Evolutionary conservation across 1,140 invertebrate genomes (phyloP).

Genomic region (Solenopsis fugax): DNA sequence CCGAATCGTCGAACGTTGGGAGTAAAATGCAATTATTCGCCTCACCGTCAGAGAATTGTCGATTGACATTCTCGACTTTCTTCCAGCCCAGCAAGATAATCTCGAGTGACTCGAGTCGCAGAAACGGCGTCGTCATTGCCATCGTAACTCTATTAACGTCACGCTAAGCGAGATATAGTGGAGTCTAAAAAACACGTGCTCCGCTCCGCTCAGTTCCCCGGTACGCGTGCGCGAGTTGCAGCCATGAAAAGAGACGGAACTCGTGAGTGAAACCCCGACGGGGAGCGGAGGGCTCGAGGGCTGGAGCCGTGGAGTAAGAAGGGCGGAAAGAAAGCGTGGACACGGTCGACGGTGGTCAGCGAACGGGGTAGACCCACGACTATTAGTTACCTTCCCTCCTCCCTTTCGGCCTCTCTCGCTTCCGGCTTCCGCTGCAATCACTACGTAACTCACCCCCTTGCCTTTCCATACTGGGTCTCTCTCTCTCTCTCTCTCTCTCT

Average conservation of each 20-base stretch:
- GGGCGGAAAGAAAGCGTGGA: constrained; percentile 70
- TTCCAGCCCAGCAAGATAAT: constrained; percentile 15
- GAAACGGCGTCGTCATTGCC: constrained; percentile 54
- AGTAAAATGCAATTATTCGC: constrained; percentile 38
- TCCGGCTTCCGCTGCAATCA: constrained; percentile 77
- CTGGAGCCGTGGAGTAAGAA: constrained; percentile 60
- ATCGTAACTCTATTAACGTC: constrained; percentile 63
- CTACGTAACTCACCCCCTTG: constrained; percentile 68
- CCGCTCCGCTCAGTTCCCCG: constrained; percentile 1
- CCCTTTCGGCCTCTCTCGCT: constrained; percentile 52
- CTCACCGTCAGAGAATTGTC: neutral
- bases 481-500: neutral
- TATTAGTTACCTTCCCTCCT: constrained; percentile 77
- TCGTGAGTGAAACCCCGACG: neutral
- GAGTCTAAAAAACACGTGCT: constrained; percentile 59
- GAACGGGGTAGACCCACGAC: constrained; percentile 72
- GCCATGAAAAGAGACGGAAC: constrained; percentile 10
- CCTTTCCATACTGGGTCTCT: constrained; percentile 9
- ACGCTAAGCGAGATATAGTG: constrained; percentile 57
- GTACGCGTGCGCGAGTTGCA: constrained; percentile 31
- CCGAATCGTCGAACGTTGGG: neutral
- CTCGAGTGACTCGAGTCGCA: constrained; percentile 41
- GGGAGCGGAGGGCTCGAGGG: neutral
- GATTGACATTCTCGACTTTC: constrained; percentile 38
- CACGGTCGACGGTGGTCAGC: constrained; percentile 71